A percentile compares a stretch with the other conserved stretches of the same genome.
Evolutionary conservation across 2,888 invertebrate genomes (phyloP).

Genomic region (Caenorhabditis imperialis): DNA sequence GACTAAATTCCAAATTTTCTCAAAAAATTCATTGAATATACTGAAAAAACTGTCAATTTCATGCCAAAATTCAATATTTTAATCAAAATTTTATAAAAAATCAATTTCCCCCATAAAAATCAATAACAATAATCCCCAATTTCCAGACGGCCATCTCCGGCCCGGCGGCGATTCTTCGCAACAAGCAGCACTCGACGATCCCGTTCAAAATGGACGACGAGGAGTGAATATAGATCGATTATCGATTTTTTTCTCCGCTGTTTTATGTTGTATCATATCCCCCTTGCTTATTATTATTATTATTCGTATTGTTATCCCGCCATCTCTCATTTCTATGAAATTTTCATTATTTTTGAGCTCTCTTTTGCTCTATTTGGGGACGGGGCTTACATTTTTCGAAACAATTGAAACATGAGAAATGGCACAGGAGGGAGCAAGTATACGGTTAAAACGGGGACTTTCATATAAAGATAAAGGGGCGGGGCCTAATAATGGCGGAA

Average conservation of each 20-base stretch:
- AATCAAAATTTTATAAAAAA: background rate
- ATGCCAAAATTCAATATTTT: background rate
- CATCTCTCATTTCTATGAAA: slow-evolving; percentile 9
- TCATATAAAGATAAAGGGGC: background rate
- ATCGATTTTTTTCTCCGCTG: slow-evolving; percentile 8
- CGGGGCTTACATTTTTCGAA: no score
- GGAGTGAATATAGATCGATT: slow-evolving; percentile 3
- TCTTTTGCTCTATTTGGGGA: no score
- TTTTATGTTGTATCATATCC: slow-evolving; percentile 39
- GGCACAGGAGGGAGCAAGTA: slow-evolving; percentile 22
- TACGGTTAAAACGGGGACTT: slow-evolving; percentile 1
- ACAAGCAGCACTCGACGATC: slow-evolving; percentile 65
- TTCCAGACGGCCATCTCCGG: slow-evolving; percentile 59
- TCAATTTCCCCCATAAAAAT: no score
- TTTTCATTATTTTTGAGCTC: slow-evolving; percentile 9
- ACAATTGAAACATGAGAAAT: background rate
- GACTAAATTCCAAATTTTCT: no score
- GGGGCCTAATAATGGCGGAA: slow-evolving; percentile 10
- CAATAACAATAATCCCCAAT: no score
- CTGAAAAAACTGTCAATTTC: background rate
- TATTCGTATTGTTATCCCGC: background rate
- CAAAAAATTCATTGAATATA: no score
- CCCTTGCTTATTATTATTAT: background rate
- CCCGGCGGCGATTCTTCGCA: slow-evolving; percentile 63
- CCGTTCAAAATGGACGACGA: slow-evolving; percentile 62